Conservation (phyloP, 2,113 vertebrate species). For the Alethe castanea region DNA sequence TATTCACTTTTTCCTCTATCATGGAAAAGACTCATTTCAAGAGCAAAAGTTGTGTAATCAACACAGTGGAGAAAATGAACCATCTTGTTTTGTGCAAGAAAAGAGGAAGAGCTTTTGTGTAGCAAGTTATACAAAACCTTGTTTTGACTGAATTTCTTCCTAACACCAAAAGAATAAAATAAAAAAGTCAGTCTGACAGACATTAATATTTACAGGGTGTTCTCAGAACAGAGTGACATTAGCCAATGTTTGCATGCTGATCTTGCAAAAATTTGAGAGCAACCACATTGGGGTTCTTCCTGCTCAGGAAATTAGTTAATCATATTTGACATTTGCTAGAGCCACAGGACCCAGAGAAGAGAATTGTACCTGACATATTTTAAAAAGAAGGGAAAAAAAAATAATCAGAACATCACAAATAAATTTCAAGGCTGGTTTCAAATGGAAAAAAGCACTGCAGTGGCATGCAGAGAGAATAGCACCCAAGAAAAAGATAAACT, state of each 20-base stretch:
- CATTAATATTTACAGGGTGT: slow-evolving; percentile 11
- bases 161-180: background rate
- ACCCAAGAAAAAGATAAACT: background rate
- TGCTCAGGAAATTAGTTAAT: slow-evolving; percentile 12
- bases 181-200: background rate
- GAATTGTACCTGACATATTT: background rate
- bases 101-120: background rate
- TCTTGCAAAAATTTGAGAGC: slow-evolving; percentile 24
- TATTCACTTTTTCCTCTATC: background rate
- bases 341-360: background rate
- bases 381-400: background rate
- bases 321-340: slow-evolving; percentile 2
- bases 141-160: background rate
- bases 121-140: background rate
- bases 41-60: background rate
- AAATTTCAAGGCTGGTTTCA: slow-evolving; percentile 9
- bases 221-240: background rate
- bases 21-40: background rate
- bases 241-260: background rate
- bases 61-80: background rate
- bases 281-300: background rate
- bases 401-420: background rate
- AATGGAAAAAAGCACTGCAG: background rate
- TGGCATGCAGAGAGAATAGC: background rate
- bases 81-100: background rate